These are phyloP conservation scores for Phalera bucephala DNA, from an alignment of 2,888 invertebrate genomes.

Conservation along the genomic window DNA sequence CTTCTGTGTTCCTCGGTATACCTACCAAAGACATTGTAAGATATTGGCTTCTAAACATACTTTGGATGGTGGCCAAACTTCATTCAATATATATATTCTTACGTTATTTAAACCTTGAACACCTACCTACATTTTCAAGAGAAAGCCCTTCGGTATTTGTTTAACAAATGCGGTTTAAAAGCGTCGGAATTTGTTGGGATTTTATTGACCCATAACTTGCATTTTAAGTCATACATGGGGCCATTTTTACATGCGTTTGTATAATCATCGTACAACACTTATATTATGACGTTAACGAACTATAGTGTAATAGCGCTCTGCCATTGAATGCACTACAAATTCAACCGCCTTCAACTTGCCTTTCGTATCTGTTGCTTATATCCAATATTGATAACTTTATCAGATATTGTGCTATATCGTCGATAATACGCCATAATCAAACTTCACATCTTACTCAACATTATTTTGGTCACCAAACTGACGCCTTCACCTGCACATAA, in stretches of 20 bases:
- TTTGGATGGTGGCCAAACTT: conserved; percentile 43
- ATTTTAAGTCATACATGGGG: too few relatives aligned
- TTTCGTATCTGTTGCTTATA: conserved; percentile 31
- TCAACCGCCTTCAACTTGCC: conserved; percentile 30
- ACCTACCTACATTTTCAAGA: conserved; percentile 12
- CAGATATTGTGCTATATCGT: conserved; percentile 46
- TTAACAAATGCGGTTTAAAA: neutral
- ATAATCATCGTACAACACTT: too few relatives aligned
- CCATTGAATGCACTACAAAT: conserved; percentile 12
- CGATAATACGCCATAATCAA: conserved; percentile 49
- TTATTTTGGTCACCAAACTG: conserved; percentile 29
- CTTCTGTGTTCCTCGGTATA: too few relatives aligned
- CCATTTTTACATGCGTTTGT: too few relatives aligned
- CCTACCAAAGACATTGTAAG: too few relatives aligned
- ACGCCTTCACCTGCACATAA: neutral
- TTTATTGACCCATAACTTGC: neutral
- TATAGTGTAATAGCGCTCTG: conserved; percentile 7
- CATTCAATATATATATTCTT: conserved; percentile 27
- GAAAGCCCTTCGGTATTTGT: conserved; percentile 14
- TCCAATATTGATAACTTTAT: conserved; percentile 51
- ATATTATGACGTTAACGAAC: too few relatives aligned
- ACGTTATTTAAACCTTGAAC: conserved; percentile 18
- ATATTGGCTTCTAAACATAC: conserved; percentile 13
- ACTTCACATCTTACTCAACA: conserved; percentile 47
- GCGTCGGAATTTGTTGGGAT: neutral